These are phyloP conservation scores for Ommatoiulus sabulosus DNA, from an alignment of 2,888 invertebrate genomes.

Conservation along the genomic window DNA sequence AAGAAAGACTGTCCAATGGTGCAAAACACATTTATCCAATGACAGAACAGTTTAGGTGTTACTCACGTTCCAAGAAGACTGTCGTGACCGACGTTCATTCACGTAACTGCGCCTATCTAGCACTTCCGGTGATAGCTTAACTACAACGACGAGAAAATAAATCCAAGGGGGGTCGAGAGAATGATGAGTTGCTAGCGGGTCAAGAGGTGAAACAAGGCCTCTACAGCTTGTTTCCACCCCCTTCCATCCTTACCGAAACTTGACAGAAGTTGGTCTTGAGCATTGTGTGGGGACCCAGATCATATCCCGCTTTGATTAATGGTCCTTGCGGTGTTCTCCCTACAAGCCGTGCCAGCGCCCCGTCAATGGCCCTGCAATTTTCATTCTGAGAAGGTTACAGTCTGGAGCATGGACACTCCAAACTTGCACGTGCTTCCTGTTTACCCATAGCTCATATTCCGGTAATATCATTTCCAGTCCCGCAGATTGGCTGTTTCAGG, in stretches of 20 bases:
- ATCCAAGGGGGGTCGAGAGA: neutral
- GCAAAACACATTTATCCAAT: too few relatives aligned
- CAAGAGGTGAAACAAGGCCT: conserved; percentile 20
- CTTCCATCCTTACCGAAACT: neutral
- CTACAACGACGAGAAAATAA: neutral
- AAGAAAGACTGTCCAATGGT: too few relatives aligned
- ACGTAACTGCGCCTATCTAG: neutral
- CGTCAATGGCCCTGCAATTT: neutral
- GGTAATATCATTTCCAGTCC: neutral
- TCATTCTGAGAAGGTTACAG: neutral
- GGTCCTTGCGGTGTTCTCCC: neutral
- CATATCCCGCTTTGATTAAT: neutral
- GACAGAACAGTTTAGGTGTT: neutral
- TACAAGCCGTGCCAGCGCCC: neutral
- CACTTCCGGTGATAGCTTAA: conserved; percentile 1
- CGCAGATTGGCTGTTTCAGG: too few relatives aligned
- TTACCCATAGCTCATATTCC: neutral
- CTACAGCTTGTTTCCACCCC: neutral
- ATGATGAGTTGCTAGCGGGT: conserved; percentile 34
- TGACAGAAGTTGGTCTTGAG: neutral
- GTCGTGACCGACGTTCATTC: neutral
- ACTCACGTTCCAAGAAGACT: neutral
- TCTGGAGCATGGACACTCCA: neutral
- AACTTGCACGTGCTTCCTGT: conserved; percentile 17
- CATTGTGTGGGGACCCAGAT: conserved; percentile 22